Base-by-base conservation (phyloP, 2,797 vertebrate genomes). In the Coregonus ussuriensis region DNA sequence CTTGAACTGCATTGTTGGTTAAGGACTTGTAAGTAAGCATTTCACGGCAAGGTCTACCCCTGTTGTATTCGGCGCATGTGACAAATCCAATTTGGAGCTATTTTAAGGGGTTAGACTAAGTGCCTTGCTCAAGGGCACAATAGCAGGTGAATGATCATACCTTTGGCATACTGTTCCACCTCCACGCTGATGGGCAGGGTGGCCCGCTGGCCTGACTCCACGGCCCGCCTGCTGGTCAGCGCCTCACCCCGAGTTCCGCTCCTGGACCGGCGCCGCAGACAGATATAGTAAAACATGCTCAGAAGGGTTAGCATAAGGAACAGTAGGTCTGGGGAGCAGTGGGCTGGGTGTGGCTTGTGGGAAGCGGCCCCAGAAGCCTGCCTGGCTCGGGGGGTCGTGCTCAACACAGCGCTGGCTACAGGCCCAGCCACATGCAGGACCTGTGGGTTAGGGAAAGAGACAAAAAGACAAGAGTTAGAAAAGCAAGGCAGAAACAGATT, bases 271-370 rank as follows among this genome's bases (percentile, higher is more conserved):
- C 97, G 97, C 93, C 97, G 97, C 92, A 99, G 96, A 96, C 97
- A 99, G 88, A 98, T 97, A 92, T 99, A 99, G 95, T 99, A 99
- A 96, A 99, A 99, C 97, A 99, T 98, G 93, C 96, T 98, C 95
- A 99, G 93, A 91, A 96, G 93, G 92, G 97, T 99, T 96, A 99
- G 94, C 98, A 99, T 99, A 95, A 94, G 97, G 95, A 97, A 96
- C 2, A 15, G 5, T 4, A 1, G 65, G 29, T 67, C 65, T 35
- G 15, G 29, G 31, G 29, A 31, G 29, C 13, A 16, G 56, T 4
- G 14, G 31, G 31, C 54, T 18, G 18, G 54, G 15, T 59, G 11
- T 15, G 56, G 31, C 35, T 47, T 52, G 15, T 14, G 29, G 52
- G 76, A 65, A 73, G 67, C 35, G 16, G 67, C 88, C 87, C 92